Evolutionary conservation across 2,888 invertebrate genomes (phyloP).

Genomic region (Dynastes hyllus): DNA sequence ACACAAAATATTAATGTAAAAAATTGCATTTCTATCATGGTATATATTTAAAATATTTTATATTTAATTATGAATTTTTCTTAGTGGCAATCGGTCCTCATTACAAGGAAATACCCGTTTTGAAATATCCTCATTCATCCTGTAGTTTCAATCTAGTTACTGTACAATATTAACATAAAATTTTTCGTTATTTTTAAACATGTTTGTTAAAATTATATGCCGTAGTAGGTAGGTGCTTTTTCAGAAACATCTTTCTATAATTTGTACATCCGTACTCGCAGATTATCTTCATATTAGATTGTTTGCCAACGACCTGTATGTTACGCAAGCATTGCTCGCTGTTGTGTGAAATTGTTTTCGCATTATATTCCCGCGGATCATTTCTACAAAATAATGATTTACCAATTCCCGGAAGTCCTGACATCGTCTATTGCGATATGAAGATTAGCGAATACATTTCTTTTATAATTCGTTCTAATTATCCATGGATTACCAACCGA

Average conservation of each 20-base stretch:
- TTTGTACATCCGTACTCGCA: conserved; percentile 6
- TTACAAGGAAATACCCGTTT: no score
- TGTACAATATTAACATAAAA: no score
- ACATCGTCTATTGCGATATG: conserved; percentile 5
- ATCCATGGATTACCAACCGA: not conserved
- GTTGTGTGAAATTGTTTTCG: conserved; percentile 39
- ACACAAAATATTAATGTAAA: no score
- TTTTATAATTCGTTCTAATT: conserved; percentile 2
- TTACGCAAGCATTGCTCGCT: conserved; percentile 24
- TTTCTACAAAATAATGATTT: conserved; percentile 4
- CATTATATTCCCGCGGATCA: conserved; percentile 10
- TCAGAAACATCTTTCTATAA: conserved; percentile 1
- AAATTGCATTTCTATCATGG: no score
- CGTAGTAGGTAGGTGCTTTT: not conserved
- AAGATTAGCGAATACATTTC: conserved; percentile 5
- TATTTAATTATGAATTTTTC: no score
- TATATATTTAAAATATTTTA: no score
- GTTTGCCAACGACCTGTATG: no score
- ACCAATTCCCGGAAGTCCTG: conserved; percentile 30
- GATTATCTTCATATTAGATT: not conserved
- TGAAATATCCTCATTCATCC: no score
- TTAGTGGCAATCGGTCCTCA: no score
- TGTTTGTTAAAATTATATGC: no score
- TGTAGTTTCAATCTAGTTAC: no score
- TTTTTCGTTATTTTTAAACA: no score